phyloP scores from a whole-genome alignment of 2,797 vertebrate species.

The Carduelis carduelis region DNA sequence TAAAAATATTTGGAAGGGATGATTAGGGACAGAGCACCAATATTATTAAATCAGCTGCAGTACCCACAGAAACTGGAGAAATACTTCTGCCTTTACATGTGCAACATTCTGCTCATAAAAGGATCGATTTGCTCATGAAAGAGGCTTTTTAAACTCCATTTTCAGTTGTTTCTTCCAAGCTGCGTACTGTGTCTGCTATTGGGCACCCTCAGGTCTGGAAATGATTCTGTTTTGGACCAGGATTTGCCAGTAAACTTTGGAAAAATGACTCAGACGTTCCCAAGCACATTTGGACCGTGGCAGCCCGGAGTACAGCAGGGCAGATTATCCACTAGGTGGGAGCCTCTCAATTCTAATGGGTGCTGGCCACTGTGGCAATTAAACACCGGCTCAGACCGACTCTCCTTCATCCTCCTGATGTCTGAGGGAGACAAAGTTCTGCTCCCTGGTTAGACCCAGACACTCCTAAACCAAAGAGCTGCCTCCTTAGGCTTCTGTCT shows the following conservation, averaged over 20 bases:
- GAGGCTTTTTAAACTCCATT: neutral
- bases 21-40: neutral
- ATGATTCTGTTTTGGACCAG: neutral
- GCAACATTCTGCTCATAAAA: neutral
- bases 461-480: neutral
- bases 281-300: rapidly evolving
- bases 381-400: rapidly evolving
- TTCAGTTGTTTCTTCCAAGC: neutral
- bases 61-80: neutral
- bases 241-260: neutral
- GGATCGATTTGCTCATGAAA: neutral
- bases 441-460: neutral
- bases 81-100: neutral
- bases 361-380: neutral
- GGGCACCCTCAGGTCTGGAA: neutral
- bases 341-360: neutral
- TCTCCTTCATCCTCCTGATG: neutral
- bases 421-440: neutral
- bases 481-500: neutral
- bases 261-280: neutral
- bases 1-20: neutral
- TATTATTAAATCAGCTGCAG: neutral
- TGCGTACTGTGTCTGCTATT: neutral
- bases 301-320: neutral
- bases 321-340: constrained; percentile 52